Percentiles rank a stretch among this genome's conserved stretches.
Evolutionary conservation across 2,888 invertebrate genomes (phyloP).

Genomic region (Acronicta leporina): DNA sequence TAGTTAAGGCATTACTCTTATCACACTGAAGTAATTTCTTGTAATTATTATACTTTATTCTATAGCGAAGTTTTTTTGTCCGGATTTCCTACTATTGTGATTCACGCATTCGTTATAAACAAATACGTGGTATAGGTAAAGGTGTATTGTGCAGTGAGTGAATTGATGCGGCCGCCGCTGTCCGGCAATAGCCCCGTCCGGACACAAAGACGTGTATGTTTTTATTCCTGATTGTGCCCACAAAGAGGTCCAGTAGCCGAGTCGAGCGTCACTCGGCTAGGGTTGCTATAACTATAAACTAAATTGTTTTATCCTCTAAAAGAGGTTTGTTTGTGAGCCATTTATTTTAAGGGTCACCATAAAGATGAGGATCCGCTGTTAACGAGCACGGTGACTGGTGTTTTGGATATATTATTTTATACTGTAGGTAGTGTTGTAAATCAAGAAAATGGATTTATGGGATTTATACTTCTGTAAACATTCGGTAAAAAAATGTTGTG

Average conservation of each 20-base stretch:
- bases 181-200: constrained; percentile 61
- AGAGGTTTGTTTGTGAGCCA: constrained; percentile 45
- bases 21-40: neutral
- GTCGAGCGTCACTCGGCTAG: constrained; percentile 70
- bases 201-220: constrained; percentile 79
- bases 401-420: constrained; percentile 6
- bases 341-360: constrained; percentile 45
- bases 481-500: too few species aligned
- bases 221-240: constrained; percentile 81
- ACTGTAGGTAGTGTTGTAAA: too few species aligned
- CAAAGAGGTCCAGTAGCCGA: constrained; percentile 79
- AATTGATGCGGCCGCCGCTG: constrained; percentile 67
- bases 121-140: constrained; percentile 41
- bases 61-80: neutral
- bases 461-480: neutral
- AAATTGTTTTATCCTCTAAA: constrained; percentile 48
- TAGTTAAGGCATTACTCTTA: neutral
- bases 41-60: neutral
- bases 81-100: constrained; percentile 3
- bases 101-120: constrained; percentile 10
- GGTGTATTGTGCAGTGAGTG: constrained; percentile 48
- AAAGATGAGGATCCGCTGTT: constrained; percentile 42
- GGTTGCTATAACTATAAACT: constrained; percentile 65
- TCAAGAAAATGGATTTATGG: too few species aligned
- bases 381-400: constrained; percentile 29